Evolutionary conservation across 1,140 invertebrate genomes (phyloP).

Genomic region (Propsilocerus akamusi): DNA sequence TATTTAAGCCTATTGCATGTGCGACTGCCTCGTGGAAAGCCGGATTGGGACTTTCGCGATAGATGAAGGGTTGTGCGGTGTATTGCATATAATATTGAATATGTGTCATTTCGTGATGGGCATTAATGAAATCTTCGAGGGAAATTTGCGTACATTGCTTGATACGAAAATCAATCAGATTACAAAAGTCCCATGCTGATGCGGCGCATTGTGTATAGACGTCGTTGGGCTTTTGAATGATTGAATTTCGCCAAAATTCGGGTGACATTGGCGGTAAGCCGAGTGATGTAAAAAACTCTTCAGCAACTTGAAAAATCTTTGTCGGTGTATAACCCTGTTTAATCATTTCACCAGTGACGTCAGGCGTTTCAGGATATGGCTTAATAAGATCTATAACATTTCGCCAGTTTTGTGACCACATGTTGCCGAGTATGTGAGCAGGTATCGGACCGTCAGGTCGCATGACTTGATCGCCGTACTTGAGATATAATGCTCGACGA

Average conservation of each 20-base stretch:
- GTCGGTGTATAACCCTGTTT: slow-evolving; percentile 50
- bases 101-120: slow-evolving; percentile 76
- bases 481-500: slow-evolving; percentile 42
- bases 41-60: slow-evolving; percentile 63
- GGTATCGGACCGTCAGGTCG: slow-evolving; percentile 53
- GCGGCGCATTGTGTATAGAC: slow-evolving; percentile 58
- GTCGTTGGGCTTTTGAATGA: slow-evolving; percentile 50
- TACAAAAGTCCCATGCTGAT: slow-evolving; percentile 79
- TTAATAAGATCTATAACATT: slow-evolving; percentile 58
- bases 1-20: slow-evolving; percentile 63
- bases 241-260: slow-evolving; percentile 62
- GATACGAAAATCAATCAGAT: slow-evolving; percentile 52
- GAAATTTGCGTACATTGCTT: slow-evolving; percentile 77
- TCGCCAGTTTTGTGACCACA: slow-evolving; percentile 73
- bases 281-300: slow-evolving; percentile 64
- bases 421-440: slow-evolving; percentile 56
- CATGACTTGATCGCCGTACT: slow-evolving; percentile 43
- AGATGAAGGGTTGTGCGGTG: slow-evolving; percentile 48
- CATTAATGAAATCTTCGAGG: slow-evolving; percentile 58
- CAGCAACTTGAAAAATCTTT: slow-evolving; percentile 59
- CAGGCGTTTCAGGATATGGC: slow-evolving; percentile 47
- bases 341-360: slow-evolving; percentile 57
- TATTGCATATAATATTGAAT: slow-evolving; percentile 72
- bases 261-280: slow-evolving; percentile 57
- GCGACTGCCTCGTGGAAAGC: slow-evolving; percentile 79